Evolutionary conservation across 2,113 vertebrate genomes (phyloP).

Genomic region (Pangasianodon gigas): DNA sequence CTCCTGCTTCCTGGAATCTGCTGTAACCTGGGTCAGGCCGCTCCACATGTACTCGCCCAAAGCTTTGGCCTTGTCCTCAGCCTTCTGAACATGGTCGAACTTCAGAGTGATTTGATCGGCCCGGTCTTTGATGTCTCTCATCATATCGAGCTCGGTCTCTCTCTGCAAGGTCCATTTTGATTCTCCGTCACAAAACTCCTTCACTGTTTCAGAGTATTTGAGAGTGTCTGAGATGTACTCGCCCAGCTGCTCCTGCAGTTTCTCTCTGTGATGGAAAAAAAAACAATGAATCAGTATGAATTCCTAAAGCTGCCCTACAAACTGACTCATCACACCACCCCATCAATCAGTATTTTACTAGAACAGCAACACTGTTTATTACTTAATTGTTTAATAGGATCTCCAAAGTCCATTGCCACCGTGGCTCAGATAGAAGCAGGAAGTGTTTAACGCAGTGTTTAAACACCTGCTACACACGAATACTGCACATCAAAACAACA

Average conservation of each 20-base stretch:
- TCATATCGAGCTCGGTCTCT: conserved; percentile 54
- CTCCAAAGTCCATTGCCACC: background rate
- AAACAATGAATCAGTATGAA: background rate
- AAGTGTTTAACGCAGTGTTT: background rate
- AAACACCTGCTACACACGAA: background rate
- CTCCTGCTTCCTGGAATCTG: conserved; percentile 43
- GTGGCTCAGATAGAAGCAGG: background rate
- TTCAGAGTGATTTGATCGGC: conserved; percentile 47
- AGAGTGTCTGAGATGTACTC: conserved; percentile 46
- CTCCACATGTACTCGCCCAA: conserved; percentile 19
- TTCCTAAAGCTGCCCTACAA: background rate
- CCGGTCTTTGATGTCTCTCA: conserved; percentile 50
- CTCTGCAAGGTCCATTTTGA: conserved; percentile 56
- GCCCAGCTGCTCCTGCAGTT: conserved; percentile 24
- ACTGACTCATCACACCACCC: background rate
- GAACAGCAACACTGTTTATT: background rate
- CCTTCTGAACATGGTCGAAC: conserved; percentile 20
- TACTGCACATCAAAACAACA: background rate
- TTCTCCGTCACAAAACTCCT: conserved; percentile 41
- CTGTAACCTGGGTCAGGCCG: conserved; percentile 5
- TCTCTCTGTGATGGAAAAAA: conserved; percentile 7
- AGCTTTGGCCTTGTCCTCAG: conserved; percentile 23
- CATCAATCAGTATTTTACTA: background rate
- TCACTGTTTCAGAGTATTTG: conserved; percentile 34
- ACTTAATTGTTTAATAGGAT: background rate